Percentiles rank a stretch among this genome's conserved stretches.
Evolutionary conservation across 2,888 invertebrate genomes (phyloP).

Genomic region (Oscheius sp.): DNA sequence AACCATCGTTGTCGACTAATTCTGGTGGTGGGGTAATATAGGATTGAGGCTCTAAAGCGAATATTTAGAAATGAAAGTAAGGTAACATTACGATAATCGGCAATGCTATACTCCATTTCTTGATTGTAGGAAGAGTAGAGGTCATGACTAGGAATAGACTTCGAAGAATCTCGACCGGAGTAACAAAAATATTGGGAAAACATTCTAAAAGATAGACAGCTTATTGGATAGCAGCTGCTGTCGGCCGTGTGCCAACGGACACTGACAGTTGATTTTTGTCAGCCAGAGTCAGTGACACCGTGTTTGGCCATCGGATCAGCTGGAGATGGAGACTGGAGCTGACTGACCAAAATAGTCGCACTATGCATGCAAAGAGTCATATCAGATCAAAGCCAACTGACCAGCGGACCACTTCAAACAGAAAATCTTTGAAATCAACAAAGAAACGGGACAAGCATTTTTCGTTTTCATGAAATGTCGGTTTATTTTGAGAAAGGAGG

Average conservation of each 20-base stretch:
- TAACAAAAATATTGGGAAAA: neutral
- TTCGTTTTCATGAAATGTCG: neutral
- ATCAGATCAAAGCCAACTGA: slow-evolving; percentile 24
- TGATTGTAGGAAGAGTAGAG: slow-evolving; percentile 3
- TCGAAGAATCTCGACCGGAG: neutral
- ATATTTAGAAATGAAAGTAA: neutral
- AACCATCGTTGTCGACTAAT: neutral
- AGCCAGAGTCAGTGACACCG: slow-evolving; percentile 25
- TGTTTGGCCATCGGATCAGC: slow-evolving; percentile 28
- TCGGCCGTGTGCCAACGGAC: slow-evolving; percentile 20
- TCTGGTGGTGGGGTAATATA: slow-evolving; percentile 2
- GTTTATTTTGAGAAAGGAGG: neutral
- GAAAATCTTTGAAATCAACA: slow-evolving; percentile 14
- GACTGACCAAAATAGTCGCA: slow-evolving; percentile 32
- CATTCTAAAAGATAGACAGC: slow-evolving; percentile 3
- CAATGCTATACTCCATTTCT: neutral
- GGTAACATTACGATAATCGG: neutral
- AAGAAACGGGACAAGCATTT: neutral
- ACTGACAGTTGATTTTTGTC: slow-evolving; percentile 32
- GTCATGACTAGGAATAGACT: neutral
- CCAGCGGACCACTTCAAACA: slow-evolving; percentile 26
- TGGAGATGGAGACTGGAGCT: slow-evolving; percentile 31
- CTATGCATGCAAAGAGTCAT: slow-evolving; percentile 31
- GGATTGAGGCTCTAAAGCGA: neutral
- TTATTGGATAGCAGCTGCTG: neutral